Conservation (phyloP, 1,140 invertebrate genomes). For the Drosophila orena region DNA sequence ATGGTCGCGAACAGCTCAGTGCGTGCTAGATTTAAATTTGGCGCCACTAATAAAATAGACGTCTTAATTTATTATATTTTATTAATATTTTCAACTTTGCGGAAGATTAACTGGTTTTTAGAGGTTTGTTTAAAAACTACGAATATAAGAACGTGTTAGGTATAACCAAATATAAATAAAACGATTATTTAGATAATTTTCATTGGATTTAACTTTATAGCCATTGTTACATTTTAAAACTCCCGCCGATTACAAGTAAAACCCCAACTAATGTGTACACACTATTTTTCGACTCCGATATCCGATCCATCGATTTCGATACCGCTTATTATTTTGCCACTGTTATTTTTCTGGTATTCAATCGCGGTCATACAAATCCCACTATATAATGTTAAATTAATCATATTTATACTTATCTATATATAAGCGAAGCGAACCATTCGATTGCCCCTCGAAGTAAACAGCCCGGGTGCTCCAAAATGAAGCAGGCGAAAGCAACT, state of each 20-base stretch:
- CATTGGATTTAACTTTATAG: neutral
- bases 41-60: slow-evolving; percentile 35
- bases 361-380: slow-evolving; percentile 8
- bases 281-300: neutral
- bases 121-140: neutral
- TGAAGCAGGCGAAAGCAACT: neutral
- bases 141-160: neutral
- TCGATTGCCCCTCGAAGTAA: slow-evolving; percentile 1
- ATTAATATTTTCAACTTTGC: neutral
- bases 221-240: neutral
- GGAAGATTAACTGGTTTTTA: neutral
- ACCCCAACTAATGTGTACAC: neutral
- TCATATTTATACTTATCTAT: slow-evolving; percentile 6
- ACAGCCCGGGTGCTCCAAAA: neutral
- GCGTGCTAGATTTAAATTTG: slow-evolving; percentile 72
- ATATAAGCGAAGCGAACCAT: slow-evolving; percentile 3
- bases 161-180: too few species aligned
- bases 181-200: too few species aligned
- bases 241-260: neutral
- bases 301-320: neutral
- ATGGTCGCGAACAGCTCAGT: slow-evolving; percentile 64
- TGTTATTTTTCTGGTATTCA: slow-evolving; percentile 1
- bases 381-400: slow-evolving; percentile 23
- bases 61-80: neutral
- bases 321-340: neutral